Conservation (phyloP, 2,797 vertebrate genomes). For the Crenuchus spilurus region DNA sequence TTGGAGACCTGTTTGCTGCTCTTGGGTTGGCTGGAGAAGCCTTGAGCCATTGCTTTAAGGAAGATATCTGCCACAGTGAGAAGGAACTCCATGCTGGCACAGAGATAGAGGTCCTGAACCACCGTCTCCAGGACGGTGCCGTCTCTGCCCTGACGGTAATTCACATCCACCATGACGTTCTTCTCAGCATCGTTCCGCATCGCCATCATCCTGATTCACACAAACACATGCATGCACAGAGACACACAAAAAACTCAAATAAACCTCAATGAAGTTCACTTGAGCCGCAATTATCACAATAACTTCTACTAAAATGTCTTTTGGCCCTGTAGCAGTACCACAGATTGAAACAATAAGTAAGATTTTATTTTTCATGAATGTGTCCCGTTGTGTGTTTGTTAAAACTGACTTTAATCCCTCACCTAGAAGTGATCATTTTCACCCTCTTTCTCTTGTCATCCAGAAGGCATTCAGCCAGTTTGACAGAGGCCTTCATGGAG, state of each 20-base stretch:
- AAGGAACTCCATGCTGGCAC: constrained; percentile 97
- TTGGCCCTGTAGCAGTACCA: too few relatives aligned
- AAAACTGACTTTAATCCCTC: constrained; percentile 9
- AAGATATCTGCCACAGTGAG: constrained; percentile 92
- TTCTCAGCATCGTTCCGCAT: constrained; percentile 88
- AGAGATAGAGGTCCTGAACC: constrained; percentile 92
- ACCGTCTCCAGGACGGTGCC: constrained; percentile 80
- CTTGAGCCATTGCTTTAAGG: constrained; percentile 84
- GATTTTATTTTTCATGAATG: constrained; percentile 1
- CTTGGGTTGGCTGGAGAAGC: constrained; percentile 77
- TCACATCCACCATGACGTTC: constrained; percentile 92
- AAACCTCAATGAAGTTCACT: too few relatives aligned
- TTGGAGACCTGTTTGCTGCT: constrained; percentile 71
- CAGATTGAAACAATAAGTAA: too few relatives aligned
- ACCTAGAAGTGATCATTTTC: constrained; percentile 91
- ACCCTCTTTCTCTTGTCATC: constrained; percentile 90
- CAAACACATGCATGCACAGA: background rate
- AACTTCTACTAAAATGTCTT: too few relatives aligned
- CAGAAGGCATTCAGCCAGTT: constrained; percentile 87
- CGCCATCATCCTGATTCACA: constrained; percentile 88
- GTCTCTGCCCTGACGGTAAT: constrained; percentile 85
- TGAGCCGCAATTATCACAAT: too few relatives aligned
- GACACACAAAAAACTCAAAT: background rate
- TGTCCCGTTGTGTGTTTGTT: background rate
- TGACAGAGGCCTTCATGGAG: constrained; percentile 86